Percentiles rank a stretch among this genome's conserved stretches.
phyloP scores from a whole-genome alignment of 2,113 vertebrate genomes.

The Sylvietta virens region DNA sequence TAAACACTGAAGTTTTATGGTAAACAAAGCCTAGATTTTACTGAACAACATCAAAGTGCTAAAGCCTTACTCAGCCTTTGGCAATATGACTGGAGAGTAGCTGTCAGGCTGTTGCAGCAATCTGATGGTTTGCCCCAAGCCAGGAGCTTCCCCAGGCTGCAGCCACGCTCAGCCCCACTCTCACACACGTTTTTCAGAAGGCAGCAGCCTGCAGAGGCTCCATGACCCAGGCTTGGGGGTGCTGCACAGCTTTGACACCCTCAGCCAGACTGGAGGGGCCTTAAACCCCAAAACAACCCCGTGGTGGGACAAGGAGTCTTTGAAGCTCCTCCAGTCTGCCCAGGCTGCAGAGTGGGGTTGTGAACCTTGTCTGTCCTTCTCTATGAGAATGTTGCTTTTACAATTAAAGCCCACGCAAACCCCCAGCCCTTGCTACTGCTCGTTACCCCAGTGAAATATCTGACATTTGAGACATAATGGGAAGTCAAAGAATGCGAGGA shows the following conservation, averaged over 20 bases:
- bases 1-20: not conserved
- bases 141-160: not conserved
- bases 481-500: slow-evolving; percentile 80
- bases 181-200: not conserved
- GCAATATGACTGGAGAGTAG: not conserved
- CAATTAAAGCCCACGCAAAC: slow-evolving; percentile 51
- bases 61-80: not conserved
- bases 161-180: not conserved
- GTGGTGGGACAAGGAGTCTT: not conserved
- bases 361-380: slow-evolving; percentile 15
- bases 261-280: not conserved
- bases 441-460: slow-evolving; percentile 56
- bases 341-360: not conserved
- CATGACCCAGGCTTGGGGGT: not conserved
- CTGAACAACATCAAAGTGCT: not conserved
- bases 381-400: slow-evolving; percentile 47
- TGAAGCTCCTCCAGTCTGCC: not conserved
- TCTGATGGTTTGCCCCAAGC: not conserved
- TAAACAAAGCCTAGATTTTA: not conserved
- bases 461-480: slow-evolving; percentile 78
- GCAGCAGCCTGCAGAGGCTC: not conserved
- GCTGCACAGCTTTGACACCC: not conserved
- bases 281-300: not conserved
- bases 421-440: slow-evolving; percentile 15
- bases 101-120: accelerated